Base-by-base conservation (phyloP, 2,797 vertebrate genomes). In the Acestrorhynchus altus region DNA sequence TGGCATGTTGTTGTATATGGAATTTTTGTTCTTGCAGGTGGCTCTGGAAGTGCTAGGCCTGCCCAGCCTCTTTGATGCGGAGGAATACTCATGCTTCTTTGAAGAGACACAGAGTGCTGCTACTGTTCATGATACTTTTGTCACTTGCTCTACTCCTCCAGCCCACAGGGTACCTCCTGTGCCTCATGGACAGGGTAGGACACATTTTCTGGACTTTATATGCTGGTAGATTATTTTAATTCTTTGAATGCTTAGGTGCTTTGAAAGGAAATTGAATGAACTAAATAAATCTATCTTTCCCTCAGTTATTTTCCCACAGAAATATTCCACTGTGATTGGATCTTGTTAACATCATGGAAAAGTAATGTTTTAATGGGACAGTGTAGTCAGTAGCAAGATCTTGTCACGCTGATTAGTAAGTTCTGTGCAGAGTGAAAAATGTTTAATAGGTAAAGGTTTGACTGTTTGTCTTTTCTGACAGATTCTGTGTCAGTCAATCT, bases 61-160 rank as follows among this genome's bases (percentile, higher is more conserved):
- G 44, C 97, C 97, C 2, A 83, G 89, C 79, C 89, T 99, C 13
- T 86, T 24, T 22, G 90, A 94, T 7, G 94, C 90, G 77, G 96
- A 97, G 74, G 92, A 90, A 1, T 99, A 98, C 84, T 96, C 94
- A 0, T 99, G 98, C 90, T 95, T 95, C 83, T 99, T 98, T 49
- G 94, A 96, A 86, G 94, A 97, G 40, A 92, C 91, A 1, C 94
- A 95, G 85, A 95, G 93, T 54, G 93, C 93, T 1, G 96, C 96
- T 8, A 84, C 90, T 13, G 83, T 95, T 84, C 94, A 93, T 1
- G 90, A 89, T 52, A 89, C 90, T 1, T 96, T 95, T 22, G 95
- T 98, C 59, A 92, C 88, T 83, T 99, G 98, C 84, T 90, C 92
- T 64, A 97, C 96, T 44, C 97, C 96, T 15, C 94, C 95, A 67